phyloP scores from a whole-genome alignment of 2,888 invertebrate species.

The Laothoe populi region DNA sequence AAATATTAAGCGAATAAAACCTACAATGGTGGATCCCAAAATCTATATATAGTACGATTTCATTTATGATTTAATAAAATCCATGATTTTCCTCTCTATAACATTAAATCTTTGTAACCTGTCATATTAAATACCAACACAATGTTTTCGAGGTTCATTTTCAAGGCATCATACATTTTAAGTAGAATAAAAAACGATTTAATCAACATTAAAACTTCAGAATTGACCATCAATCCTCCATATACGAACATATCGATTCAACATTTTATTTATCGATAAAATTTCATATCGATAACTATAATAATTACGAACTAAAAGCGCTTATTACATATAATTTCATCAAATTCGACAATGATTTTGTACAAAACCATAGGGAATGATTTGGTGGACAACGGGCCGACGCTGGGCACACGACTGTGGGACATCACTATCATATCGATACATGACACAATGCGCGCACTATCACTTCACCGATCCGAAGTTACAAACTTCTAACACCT shows the following conservation, averaged over 20 bases:
- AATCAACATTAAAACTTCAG: conserved; percentile 20
- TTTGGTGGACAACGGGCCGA: not conserved
- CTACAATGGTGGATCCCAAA: not conserved
- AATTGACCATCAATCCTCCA: conserved; percentile 19
- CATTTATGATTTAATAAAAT: not conserved
- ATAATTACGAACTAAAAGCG: conserved; percentile 20
- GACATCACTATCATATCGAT: not conserved
- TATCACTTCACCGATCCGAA: no score
- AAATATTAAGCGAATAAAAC: not conserved
- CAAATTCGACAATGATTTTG: conserved; percentile 22
- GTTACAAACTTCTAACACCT: no score
- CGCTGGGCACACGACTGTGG: not conserved
- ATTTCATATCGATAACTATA: conserved; percentile 16
- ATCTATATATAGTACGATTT: not conserved
- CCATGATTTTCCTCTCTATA: conserved; percentile 5
- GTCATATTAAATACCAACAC: not conserved
- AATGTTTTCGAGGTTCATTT: conserved; percentile 2
- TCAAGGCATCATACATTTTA: conserved; percentile 13
- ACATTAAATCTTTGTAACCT: not conserved
- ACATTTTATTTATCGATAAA: conserved; percentile 20
- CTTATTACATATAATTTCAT: conserved; percentile 21
- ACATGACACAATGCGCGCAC: no score
- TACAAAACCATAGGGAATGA: conserved; percentile 23
- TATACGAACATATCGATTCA: conserved; percentile 13
- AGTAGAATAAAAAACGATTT: conserved; percentile 18